Evolutionary conservation across 2,888 invertebrate genomes (phyloP).

Genomic region (Drosophila cognata): DNA sequence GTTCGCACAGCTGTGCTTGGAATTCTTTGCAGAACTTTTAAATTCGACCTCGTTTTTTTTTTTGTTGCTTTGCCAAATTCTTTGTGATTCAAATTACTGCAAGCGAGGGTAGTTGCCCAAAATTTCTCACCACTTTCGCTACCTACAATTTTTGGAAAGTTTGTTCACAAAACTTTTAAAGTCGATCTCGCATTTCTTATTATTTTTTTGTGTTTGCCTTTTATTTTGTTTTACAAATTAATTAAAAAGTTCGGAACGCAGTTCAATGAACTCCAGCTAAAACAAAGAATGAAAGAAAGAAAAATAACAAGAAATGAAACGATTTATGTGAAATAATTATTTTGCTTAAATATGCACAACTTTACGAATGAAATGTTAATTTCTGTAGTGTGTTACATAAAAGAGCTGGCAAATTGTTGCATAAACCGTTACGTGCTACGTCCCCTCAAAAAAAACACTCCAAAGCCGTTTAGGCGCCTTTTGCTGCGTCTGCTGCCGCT

Average conservation of each 20-base stretch:
- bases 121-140: slow-evolving; percentile 24
- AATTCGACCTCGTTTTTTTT: slow-evolving; percentile 2
- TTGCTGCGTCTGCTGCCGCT: not conserved
- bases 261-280: slow-evolving; percentile 31
- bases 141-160: not conserved
- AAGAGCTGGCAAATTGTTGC: slow-evolving; percentile 62
- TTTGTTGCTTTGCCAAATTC: not conserved
- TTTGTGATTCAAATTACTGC: slow-evolving; percentile 53
- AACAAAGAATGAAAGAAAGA: not conserved
- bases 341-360: not conserved
- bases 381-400: slow-evolving; percentile 63
- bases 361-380: slow-evolving; percentile 7
- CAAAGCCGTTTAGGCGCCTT: slow-evolving; percentile 25
- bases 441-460: slow-evolving; percentile 11
- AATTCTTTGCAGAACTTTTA: slow-evolving; percentile 28
- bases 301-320: slow-evolving; percentile 5
- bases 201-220: not conserved
- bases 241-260: slow-evolving; percentile 62
- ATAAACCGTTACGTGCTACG: slow-evolving; percentile 64
- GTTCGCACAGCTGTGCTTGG: slow-evolving; percentile 24
- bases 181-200: slow-evolving; percentile 1
- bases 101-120: not conserved
- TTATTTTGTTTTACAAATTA: slow-evolving; percentile 39
- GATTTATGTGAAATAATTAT: not conserved
- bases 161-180: slow-evolving; percentile 30